Evolutionary conservation across 2,797 vertebrate species (phyloP), one percentile per base, ranked within the genome.

Genomic region (Ficedula albicollis): DNA sequence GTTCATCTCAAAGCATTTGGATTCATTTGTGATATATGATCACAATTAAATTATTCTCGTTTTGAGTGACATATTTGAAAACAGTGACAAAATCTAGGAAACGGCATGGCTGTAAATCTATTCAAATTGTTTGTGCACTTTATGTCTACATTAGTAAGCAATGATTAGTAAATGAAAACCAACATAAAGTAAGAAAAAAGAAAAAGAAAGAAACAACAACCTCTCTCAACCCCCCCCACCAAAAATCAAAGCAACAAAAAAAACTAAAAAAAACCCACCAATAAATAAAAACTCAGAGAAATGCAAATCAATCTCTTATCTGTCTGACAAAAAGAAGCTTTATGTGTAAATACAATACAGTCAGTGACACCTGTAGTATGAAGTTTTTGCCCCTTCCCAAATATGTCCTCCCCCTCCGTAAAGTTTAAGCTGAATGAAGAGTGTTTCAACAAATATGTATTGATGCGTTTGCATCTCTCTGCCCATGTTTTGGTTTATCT

Each of bases 331-430:
- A 85, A 63, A 4, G 3, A 52, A 72, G 10, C 12, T 73, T 84
- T 81, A 63, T 2, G 0, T 10, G 1, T 21, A 54, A 41, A 19
- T 64, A 13, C 5, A 2, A 7, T 56, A 59, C 0, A 0, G 38
- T 87, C 16, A 58, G 5, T 62, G 44, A 48, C 14, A 68, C 3
- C 25, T 46, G 10, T 27, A 60, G 19, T 32, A 19, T 36, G 27
- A 90, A 72, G 15, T 7, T 73, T 81, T 76, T 78, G 9, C 6
- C 43, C 12, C 38, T 52, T 89, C n/a, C 11, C 34, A 38, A 29
- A 15, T 68, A 38, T 32, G 36, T 46, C 26, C 27, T 66, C 6
- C 15, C 8, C 2, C 4, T 51, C 34, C 27, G 25, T 77, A 49
- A 68, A 74, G 13, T 70, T 68, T 36, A 52, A 85, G 32, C 15